phyloP scores from a whole-genome alignment of 2,113 vertebrate genomes.

The Osmerus eperlanus region DNA sequence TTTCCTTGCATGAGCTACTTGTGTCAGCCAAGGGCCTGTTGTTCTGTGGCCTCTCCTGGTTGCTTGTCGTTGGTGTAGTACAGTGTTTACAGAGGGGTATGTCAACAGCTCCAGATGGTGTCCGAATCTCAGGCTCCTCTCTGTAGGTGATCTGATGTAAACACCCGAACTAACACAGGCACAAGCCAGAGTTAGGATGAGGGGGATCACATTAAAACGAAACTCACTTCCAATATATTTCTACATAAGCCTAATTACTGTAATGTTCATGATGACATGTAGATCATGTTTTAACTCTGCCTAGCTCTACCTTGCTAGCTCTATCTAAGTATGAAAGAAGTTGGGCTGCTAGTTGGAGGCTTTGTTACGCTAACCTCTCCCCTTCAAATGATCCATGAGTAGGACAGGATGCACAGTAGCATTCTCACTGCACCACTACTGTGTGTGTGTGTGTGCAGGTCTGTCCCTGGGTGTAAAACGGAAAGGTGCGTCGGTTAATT shows the following conservation, averaged over 20 bases:
- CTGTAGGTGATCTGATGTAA: slow-evolving; percentile 23
- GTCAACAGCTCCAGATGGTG: slow-evolving; percentile 56
- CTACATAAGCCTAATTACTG: no score
- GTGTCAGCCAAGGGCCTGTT: slow-evolving; percentile 2
- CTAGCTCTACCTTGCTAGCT: no score
- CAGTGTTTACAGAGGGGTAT: slow-evolving; percentile 51
- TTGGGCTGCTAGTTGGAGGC: no score
- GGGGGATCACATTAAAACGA: no score
- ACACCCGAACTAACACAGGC: slow-evolving; percentile 60
- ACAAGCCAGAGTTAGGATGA: slow-evolving; percentile 20
- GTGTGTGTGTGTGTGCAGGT: slow-evolving; percentile 14
- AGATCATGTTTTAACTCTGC: no score
- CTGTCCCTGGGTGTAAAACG: slow-evolving; percentile 27
- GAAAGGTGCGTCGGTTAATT: slow-evolving; percentile 37
- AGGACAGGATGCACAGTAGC: not conserved
- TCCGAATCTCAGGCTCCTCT: not conserved
- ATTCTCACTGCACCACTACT: not conserved
- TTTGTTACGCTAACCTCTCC: no score
- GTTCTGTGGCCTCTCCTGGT: slow-evolving; percentile 30
- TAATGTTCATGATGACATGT: no score
- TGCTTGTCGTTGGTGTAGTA: slow-evolving; percentile 28
- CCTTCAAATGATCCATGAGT: no score
- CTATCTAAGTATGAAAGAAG: no score
- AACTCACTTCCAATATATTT: no score
- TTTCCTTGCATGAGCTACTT: not conserved